Conservation (phyloP, 1,140 invertebrate genomes). For the Drosophila gunungcola region DNA sequence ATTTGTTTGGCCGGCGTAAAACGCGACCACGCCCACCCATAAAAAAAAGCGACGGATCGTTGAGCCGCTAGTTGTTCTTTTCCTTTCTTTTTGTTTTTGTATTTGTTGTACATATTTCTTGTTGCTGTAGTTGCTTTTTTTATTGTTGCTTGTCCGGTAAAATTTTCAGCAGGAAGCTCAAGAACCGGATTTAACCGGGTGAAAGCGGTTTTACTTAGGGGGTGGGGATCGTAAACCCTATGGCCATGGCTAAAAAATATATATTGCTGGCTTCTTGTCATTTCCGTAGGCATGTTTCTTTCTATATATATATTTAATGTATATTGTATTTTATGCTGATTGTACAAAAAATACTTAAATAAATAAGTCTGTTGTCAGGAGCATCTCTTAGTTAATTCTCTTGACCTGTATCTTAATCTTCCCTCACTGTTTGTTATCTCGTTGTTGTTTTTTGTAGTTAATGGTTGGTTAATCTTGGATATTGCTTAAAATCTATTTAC, state of each 20-base stretch:
- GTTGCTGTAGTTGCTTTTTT: constrained; percentile 12
- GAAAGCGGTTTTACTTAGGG: constrained; percentile 15
- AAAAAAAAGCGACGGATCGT: constrained; percentile 40
- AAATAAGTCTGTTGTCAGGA: constrained; percentile 52
- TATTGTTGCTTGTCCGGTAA: constrained; percentile 21
- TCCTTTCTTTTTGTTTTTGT: background rate
- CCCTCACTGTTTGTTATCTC: constrained; percentile 27
- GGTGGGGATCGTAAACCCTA: constrained; percentile 27
- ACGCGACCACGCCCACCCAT: constrained; percentile 46
- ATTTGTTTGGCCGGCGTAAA: constrained; percentile 33
- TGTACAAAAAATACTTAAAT: constrained; percentile 73
- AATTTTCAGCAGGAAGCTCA: constrained; percentile 45
- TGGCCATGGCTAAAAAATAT: constrained; percentile 32
- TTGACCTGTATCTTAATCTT: constrained; percentile 2
- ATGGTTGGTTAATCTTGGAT: constrained; percentile 37
- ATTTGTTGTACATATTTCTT: constrained; percentile 24
- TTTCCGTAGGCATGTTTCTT: constrained; percentile 15
- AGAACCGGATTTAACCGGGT: constrained; percentile 30
- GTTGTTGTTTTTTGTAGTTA: constrained; percentile 35
- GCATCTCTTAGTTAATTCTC: constrained; percentile 14
- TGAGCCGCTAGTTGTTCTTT: constrained; percentile 37
- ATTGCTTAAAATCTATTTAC: constrained; percentile 58
- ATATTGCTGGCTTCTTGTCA: constrained; percentile 48
- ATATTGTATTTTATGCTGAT: constrained; percentile 59
- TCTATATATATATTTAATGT: constrained; percentile 14